Evolutionary conservation across 2,888 invertebrate species (phyloP).

Genomic region (Caenorhabditis auriculariae): DNA sequence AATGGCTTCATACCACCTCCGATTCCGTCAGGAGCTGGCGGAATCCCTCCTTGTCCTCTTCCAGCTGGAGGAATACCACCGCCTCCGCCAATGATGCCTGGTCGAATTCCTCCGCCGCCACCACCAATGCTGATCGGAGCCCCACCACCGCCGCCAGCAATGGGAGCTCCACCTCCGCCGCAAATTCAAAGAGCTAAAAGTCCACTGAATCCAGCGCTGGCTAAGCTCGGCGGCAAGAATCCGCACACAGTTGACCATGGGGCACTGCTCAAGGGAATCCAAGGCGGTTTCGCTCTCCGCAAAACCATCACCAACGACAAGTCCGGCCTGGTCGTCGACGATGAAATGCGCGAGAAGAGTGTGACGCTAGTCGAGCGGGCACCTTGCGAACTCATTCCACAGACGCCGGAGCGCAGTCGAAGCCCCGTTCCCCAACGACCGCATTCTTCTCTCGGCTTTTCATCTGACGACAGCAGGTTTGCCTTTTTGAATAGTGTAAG

Average conservation of each 20-base stretch:
- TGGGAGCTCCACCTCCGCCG: constrained; percentile 7
- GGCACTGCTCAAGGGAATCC: constrained; percentile 40
- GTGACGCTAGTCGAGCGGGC: constrained; percentile 29
- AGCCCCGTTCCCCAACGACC: constrained; percentile 18
- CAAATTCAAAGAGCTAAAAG: constrained; percentile 22
- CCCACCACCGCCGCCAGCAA: constrained; percentile 9
- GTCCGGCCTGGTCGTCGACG: constrained; percentile 48
- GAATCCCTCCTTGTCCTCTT: constrained; percentile 23
- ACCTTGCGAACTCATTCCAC: constrained; percentile 28
- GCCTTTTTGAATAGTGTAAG: no score
- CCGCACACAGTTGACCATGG: constrained; percentile 36
- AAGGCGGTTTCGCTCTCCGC: constrained; percentile 42
- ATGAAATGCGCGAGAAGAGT: constrained; percentile 38
- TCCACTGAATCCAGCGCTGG: constrained; percentile 32
- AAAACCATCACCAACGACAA: constrained; percentile 56
- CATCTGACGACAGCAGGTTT: constrained; percentile 18
- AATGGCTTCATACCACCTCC: constrained; percentile 10
- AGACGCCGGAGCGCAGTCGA: constrained; percentile 13
- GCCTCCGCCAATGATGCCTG: constrained; percentile 25
- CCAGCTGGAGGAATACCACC: constrained; percentile 25
- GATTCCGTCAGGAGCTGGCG: constrained; percentile 6
- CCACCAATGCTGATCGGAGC: constrained; percentile 22
- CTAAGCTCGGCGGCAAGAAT: constrained; percentile 42
- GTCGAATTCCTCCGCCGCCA: constrained; percentile 27
- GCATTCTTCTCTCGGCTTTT: constrained; percentile 29